A percentile compares a stretch with the other conserved stretches of the same genome.
Conservation (phyloP, 2,797 vertebrate species). For the Xiphorhynchus erythropygius region DNA sequence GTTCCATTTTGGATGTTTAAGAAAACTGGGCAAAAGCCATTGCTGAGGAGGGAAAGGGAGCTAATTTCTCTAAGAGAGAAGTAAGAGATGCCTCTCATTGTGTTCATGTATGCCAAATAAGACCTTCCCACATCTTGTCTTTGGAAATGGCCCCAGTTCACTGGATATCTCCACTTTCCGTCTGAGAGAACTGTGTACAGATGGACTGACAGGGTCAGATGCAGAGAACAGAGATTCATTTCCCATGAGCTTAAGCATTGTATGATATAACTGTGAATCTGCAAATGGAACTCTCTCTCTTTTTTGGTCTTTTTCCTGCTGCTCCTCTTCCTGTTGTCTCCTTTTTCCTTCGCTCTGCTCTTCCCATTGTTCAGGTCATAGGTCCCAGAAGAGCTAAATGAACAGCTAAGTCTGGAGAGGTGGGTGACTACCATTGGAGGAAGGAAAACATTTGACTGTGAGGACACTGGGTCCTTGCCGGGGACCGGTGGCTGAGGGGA, state of each 20-base stretch:
- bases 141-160: slow-evolving; percentile 53
- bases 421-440: not conserved
- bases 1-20: slow-evolving; percentile 21
- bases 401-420: not conserved
- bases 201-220: slow-evolving; percentile 52
- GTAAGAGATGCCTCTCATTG: slow-evolving; percentile 41
- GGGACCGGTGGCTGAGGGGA: not conserved
- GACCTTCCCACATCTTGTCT: slow-evolving; percentile 33
- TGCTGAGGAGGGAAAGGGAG: slow-evolving; percentile 35
- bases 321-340: not conserved
- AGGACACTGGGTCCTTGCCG: not conserved
- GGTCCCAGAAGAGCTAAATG: slow-evolving; percentile 18
- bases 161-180: slow-evolving; percentile 54
- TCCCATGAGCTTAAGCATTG: slow-evolving; percentile 42
- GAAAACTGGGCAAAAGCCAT: slow-evolving; percentile 53
- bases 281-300: slow-evolving; percentile 35
- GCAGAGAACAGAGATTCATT: slow-evolving; percentile 52
- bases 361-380: slow-evolving; percentile 17
- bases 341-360: slow-evolving; percentile 18
- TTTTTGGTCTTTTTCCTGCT: slow-evolving; percentile 33
- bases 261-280: slow-evolving; percentile 67
- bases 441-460: not conserved
- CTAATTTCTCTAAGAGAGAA: slow-evolving; percentile 50
- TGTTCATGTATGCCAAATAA: slow-evolving; percentile 46
- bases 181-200: slow-evolving; percentile 52